Base-by-base conservation (phyloP, 2,113 vertebrate species). In the Podarcis muralis region DNA sequence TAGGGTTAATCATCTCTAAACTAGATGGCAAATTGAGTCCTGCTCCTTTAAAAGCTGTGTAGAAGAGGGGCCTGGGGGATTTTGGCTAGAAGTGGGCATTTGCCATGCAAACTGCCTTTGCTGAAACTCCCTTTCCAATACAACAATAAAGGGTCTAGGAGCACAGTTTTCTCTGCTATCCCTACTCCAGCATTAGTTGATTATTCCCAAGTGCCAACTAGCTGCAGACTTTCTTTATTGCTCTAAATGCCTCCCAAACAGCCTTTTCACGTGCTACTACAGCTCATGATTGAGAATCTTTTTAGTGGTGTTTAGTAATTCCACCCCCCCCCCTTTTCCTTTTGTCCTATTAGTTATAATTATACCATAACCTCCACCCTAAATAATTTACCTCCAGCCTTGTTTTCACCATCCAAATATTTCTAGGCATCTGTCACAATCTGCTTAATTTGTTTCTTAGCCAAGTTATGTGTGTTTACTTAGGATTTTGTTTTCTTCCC, bases 381-480 rank as follows among this genome's bases (percentile, higher is more conserved):
- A 37, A 85, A 32, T 82, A 87, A 87, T 76, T 57, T 83, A 65
- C 72, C 30, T 32, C 57, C 65, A 48, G 16, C 74, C 80, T 89
- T 0, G 0, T 71, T 92, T 66, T 30, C 78, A 90, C 43, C 35
- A 81, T 91, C 53, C 30, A n/a, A 71, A 5, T 88, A 65, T 82
- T 92, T 91, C 69, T 88, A 30, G 68, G 88, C 59, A 87, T 83
- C n/a, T 84, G 43, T 62, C 88, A 71, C 62, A 37, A 81, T 66
- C 11, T 71, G 78, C 32, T 65, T 88, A 87, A 68, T 37, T 92
- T 22, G 59, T 80, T 89, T 68, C 16, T 74, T 74, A 89, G 80
- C 53, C 23, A 89, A 77, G 27, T 20, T 2, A 83, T 77, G 69
- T 6, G 66, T 23, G 22, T 43, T 75, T 6, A 1, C 9, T 92